Conservation (phyloP, 2,797 vertebrate species). For the Cercopithecus petaurista region DNA sequence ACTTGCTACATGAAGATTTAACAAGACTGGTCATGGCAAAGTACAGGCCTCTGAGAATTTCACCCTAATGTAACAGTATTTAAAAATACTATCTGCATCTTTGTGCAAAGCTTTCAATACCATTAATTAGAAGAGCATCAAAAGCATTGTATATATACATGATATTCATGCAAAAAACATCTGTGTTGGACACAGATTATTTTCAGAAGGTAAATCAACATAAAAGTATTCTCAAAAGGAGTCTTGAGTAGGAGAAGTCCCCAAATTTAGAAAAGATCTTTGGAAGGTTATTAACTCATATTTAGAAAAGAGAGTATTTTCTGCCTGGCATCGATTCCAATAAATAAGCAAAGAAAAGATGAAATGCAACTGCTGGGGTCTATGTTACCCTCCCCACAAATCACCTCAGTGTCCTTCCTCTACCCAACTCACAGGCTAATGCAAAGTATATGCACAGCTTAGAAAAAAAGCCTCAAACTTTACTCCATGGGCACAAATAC, state of each 20-base stretch:
- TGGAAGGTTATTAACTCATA: not conserved
- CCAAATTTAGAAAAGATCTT: not conserved
- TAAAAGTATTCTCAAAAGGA: not conserved
- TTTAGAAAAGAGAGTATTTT: not conserved
- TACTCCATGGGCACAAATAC: not conserved
- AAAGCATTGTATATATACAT: not conserved
- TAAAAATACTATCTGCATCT: not conserved
- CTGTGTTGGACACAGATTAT: not conserved
- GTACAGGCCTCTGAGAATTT: not conserved
- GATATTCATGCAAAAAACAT: not conserved
- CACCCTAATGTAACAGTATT: not conserved
- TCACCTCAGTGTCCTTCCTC: not conserved
- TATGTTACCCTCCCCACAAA: not conserved
- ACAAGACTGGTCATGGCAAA: not conserved
- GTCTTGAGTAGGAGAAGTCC: not conserved
- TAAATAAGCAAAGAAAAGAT: slow-evolving; percentile 4
- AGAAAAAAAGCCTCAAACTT: not conserved
- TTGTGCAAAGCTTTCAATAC: not conserved
- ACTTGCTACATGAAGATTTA: not conserved
- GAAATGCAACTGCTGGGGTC: not conserved
- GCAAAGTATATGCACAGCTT: not conserved
- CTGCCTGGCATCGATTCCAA: not conserved
- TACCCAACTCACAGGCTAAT: not conserved
- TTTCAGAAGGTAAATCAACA: not conserved
- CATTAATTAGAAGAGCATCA: not conserved